A percentile compares a stretch with the other conserved stretches of the same genome.
These are phyloP conservation scores for Diarsia rubi DNA, from an alignment of 2,888 invertebrate genomes.

Conservation along the genomic window DNA sequence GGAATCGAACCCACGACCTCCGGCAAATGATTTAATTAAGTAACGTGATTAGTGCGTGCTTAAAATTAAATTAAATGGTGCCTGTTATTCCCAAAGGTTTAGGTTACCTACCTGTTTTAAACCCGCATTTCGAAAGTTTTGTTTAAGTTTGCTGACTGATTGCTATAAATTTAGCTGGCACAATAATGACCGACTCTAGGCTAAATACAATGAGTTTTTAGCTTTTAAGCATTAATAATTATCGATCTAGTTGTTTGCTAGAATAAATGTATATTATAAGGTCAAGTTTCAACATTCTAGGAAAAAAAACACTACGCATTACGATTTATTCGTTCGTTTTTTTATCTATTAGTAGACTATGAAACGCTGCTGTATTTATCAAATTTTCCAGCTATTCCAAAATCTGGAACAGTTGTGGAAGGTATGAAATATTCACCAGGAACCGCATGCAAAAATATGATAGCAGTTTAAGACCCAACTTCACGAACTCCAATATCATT, in stretches of 20 bases:
- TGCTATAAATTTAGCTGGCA: too few relatives aligned
- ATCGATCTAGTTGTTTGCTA: background rate
- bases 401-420: background rate
- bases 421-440: background rate
- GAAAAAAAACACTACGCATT: background rate
- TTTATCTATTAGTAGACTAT: background rate
- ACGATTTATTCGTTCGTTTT: background rate
- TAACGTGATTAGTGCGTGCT: background rate
- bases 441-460: constrained; percentile 19
- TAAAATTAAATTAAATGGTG: background rate
- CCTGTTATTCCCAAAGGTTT: background rate
- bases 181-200: too few relatives aligned
- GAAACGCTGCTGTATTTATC: background rate
- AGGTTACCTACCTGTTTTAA: background rate
- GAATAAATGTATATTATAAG: too few relatives aligned
- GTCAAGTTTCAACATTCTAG: background rate
- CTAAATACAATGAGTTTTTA: background rate
- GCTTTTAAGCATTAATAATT: background rate
- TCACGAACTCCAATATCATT: constrained; percentile 35
- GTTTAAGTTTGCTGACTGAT: too few relatives aligned
- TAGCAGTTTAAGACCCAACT: constrained; percentile 26
- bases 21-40: background rate
- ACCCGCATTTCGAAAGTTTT: background rate
- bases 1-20: too few relatives aligned
- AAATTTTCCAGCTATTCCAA: background rate